Evolutionary conservation across 2,113 vertebrate species (phyloP).

Genomic region (Pleuronectes platessa): DNA sequence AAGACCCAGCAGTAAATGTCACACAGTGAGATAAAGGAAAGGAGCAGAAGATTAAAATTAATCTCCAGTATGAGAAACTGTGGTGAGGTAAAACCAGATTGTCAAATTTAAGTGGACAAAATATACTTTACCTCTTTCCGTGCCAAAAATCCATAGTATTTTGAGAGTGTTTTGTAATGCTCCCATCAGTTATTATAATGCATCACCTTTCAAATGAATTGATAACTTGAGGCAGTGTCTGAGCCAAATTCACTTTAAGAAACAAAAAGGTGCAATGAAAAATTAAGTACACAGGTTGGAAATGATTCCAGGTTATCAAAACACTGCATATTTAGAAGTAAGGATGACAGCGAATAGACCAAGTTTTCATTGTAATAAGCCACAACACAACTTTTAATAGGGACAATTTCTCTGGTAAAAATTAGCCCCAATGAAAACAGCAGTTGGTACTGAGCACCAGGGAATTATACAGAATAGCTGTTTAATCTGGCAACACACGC

Average conservation of each 20-base stretch:
- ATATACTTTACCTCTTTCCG: not conserved
- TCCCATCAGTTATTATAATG: too few relatives aligned
- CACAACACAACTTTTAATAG: slow-evolving; percentile 3
- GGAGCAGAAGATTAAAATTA: not conserved
- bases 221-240: not conserved
- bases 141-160: too few relatives aligned
- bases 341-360: not conserved
- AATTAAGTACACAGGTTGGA: not conserved
- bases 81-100: not conserved
- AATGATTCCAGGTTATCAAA: too few relatives aligned
- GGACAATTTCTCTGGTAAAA: not conserved
- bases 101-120: not conserved
- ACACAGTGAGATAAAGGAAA: not conserved
- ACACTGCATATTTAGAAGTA: too few relatives aligned
- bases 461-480: not conserved
- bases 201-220: too few relatives aligned
- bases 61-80: not conserved
- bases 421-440: slow-evolving; percentile 1
- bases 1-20: not conserved
- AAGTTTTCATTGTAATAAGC: not conserved
- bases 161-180: too few relatives aligned
- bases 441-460: not conserved
- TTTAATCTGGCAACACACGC: not conserved
- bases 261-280: not conserved
- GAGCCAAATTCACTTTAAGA: not conserved